A percentile compares a stretch with the other conserved stretches of the same genome.
phyloP scores from a whole-genome alignment of 2,797 vertebrate species.

The Apogon hyalosoma region DNA sequence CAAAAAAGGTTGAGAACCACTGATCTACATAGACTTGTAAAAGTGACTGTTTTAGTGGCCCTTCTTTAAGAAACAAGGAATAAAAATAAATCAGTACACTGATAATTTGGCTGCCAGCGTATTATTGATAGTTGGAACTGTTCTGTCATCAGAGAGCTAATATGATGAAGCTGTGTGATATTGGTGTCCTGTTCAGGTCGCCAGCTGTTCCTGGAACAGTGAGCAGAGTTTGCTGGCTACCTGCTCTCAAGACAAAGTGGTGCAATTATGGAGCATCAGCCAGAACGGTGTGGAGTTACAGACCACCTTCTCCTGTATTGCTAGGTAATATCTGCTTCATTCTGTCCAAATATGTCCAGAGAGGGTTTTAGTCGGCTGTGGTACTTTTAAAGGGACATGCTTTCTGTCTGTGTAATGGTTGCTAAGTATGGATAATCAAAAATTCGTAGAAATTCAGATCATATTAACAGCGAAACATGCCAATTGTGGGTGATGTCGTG shows the following conservation, averaged over 20 bases:
- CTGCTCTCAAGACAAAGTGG: conserved; percentile 86
- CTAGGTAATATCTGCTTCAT: conserved; percentile 64
- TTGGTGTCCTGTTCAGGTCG: conserved; percentile 73
- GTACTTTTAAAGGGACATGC: neutral
- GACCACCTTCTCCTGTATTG: conserved; percentile 81
- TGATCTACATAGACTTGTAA: no score
- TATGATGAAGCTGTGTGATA: neutral
- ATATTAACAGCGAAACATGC: no score
- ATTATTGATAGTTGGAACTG: no score
- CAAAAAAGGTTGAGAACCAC: no score
- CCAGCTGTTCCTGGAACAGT: conserved; percentile 83
- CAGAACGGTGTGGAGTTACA: conserved; percentile 79
- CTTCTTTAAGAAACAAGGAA: no score
- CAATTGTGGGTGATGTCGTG: neutral
- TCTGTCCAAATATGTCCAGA: neutral
- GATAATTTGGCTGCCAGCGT: no score
- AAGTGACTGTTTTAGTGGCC: no score
- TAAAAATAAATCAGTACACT: no score
- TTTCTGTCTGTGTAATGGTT: no score
- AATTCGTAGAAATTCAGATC: no score
- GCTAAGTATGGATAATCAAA: no score
- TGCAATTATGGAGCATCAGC: conserved; percentile 84
- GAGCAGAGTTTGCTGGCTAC: conserved; percentile 84
- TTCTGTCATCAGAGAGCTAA: neutral
- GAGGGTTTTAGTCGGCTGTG: neutral